Evolutionary conservation across 37 sponge, comb jelly and placozoan species (phyloP).

Genomic region (Mnemiopsis leidyi): DNA sequence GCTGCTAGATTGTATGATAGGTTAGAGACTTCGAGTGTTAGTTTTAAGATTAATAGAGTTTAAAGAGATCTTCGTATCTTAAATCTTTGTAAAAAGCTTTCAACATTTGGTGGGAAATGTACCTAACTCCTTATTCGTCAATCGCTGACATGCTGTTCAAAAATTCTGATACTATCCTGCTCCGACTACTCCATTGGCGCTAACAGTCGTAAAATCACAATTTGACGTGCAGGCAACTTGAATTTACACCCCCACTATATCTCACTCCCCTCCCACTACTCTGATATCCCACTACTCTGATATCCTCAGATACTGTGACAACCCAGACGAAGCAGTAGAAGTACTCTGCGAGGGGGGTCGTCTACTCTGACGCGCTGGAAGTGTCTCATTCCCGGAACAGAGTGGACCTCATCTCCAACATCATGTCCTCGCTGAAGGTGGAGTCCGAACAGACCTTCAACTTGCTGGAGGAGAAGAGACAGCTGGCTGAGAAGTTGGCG

Average conservation of each 20-base stretch:
- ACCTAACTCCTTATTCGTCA: no score
- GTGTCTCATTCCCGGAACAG: neutral
- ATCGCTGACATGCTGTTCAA: no score
- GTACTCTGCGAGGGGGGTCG: constrained; percentile 16
- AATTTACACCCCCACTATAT: no score
- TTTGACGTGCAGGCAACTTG: no score
- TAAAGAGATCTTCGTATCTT: no score
- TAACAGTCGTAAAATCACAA: no score
- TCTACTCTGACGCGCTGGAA: neutral
- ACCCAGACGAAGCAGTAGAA: neutral
- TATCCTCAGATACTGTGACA: neutral
- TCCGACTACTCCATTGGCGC: no score
- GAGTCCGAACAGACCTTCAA: neutral
- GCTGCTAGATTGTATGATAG: neutral
- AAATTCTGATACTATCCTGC: no score
- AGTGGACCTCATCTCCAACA: neutral
- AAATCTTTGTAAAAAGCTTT: no score
- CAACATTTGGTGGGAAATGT: no score
- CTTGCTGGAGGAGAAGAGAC: constrained; percentile 4
- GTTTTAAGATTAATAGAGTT: neutral
- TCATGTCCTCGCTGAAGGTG: neutral
- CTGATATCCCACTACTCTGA: no score
- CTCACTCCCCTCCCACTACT: no score
- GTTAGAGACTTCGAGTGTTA: neutral
- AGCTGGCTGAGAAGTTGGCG: neutral